Conservation (phyloP, 2,888 invertebrate species). For the Horisme vitalbata region DNA sequence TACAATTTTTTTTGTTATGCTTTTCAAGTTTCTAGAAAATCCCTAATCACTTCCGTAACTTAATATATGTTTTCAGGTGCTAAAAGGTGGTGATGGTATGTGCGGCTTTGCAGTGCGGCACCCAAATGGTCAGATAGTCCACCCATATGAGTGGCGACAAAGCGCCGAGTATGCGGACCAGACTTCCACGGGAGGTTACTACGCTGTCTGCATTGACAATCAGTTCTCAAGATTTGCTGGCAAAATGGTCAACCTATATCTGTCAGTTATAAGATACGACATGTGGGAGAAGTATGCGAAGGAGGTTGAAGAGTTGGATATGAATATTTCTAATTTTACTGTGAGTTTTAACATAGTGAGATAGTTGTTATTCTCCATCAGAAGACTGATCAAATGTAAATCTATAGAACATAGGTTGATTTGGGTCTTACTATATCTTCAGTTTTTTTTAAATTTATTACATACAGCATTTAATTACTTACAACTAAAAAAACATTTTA, state of each 20-base stretch:
- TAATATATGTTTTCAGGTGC: constrained; percentile 89
- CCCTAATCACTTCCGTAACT: too few species aligned
- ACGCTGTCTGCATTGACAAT: constrained; percentile 95
- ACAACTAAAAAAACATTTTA: too few species aligned
- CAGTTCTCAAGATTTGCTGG: constrained; percentile 95
- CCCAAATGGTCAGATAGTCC: constrained; percentile 92
- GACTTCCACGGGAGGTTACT: constrained; percentile 91
- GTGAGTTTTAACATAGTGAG: too few species aligned
- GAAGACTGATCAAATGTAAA: too few species aligned
- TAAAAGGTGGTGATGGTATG: constrained; percentile 96
- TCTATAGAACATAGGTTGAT: too few species aligned
- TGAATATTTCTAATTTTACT: constrained; percentile 95
- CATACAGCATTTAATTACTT: too few species aligned
- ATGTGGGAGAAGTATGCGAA: constrained; percentile 96
- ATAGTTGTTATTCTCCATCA: too few species aligned
- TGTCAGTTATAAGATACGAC: constrained; percentile 95
- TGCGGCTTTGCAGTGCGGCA: constrained; percentile 95
- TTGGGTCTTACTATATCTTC: too few species aligned
- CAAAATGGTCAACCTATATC: constrained; percentile 94
- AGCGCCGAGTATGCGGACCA: constrained; percentile 95
- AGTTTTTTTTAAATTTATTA: too few species aligned
- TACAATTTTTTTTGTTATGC: too few species aligned
- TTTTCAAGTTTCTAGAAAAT: too few species aligned
- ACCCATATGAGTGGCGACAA: constrained; percentile 95
- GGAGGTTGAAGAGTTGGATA: constrained; percentile 93